These are phyloP conservation scores for Hydropsyche tenuis DNA, from an alignment of 1,140 invertebrate species.

Conservation along the genomic window DNA sequence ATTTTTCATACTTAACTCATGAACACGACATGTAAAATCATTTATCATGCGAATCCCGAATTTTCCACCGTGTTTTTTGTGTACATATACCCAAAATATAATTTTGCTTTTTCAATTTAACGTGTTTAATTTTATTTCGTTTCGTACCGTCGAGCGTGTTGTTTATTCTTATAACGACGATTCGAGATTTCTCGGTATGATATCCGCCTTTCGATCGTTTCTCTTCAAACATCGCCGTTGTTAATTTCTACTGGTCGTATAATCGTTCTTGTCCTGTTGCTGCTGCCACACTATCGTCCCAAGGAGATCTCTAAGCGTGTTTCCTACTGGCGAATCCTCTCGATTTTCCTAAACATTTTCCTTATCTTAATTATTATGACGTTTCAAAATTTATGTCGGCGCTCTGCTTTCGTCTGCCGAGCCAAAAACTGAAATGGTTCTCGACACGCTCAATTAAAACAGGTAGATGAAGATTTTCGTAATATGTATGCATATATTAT, in stretches of 20 bases:
- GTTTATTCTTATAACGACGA: no score
- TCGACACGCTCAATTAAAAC: conserved; percentile 42
- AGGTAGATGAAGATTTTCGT: conserved; percentile 46
- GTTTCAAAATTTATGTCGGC: conserved; percentile 44
- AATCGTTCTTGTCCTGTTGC: conserved; percentile 1
- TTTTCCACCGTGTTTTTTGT: no score
- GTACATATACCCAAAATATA: no score
- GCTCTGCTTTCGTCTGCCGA: background rate
- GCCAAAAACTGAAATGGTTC: conserved; percentile 24
- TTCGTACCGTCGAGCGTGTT: no score
- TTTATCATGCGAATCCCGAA: no score
- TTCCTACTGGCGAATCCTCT: conserved; percentile 28
- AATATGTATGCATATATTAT: no score
- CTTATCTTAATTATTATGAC: conserved; percentile 49
- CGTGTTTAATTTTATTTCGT: no score
- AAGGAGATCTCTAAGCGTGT: conserved; percentile 22
- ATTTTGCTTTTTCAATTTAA: no score
- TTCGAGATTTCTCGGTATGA: background rate
- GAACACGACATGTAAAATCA: no score
- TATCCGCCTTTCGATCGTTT: background rate
- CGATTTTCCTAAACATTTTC: conserved; percentile 36
- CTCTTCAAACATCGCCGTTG: background rate
- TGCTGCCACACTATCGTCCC: background rate
- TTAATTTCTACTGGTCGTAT: conserved; percentile 9
- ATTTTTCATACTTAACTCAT: no score